Conservation (phyloP, 2,888 invertebrate species). For the Spilosoma lubricipeda region DNA sequence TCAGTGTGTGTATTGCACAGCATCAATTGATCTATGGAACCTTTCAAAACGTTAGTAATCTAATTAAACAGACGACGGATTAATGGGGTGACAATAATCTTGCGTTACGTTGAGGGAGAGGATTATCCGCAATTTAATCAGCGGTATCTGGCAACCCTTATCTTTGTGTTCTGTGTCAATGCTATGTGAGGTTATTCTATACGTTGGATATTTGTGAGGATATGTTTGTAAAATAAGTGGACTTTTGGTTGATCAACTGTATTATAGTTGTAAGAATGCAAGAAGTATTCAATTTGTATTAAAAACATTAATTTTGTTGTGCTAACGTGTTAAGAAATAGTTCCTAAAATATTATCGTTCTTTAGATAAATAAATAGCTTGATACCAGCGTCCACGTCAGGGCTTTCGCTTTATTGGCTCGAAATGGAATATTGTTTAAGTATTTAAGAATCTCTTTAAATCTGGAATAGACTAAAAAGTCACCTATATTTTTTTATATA, state of each 20-base stretch:
- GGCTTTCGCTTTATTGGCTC: too few species aligned
- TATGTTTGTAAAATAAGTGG: slow-evolving; percentile 8
- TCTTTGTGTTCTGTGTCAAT: slow-evolving; percentile 43
- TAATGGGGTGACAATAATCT: slow-evolving; percentile 85
- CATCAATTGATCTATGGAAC: slow-evolving; percentile 27
- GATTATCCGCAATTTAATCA: slow-evolving; percentile 84
- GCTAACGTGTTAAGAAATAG: too few species aligned
- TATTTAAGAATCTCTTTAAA: too few species aligned
- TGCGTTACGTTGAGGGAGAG: slow-evolving; percentile 69
- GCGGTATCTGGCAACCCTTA: slow-evolving; percentile 67
- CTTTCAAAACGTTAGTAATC: slow-evolving; percentile 58
- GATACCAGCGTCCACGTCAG: too few species aligned
- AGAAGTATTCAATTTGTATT: too few species aligned
- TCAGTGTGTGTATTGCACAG: background rate
- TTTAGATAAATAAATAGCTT: too few species aligned
- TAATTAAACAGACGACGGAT: slow-evolving; percentile 79
- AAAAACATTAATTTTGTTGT: too few species aligned
- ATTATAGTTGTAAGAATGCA: background rate
- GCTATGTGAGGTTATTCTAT: slow-evolving; percentile 31
- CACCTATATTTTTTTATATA: too few species aligned
- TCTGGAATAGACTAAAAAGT: background rate
- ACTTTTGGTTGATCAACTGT: slow-evolving; percentile 6
- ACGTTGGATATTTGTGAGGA: background rate
- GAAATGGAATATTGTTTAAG: too few species aligned
- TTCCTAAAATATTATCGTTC: too few species aligned